Percentiles rank a stretch among this genome's conserved stretches.
phyloP scores from a whole-genome alignment of 2,797 vertebrate genomes.

The Limnodromus scolopaceus region DNA sequence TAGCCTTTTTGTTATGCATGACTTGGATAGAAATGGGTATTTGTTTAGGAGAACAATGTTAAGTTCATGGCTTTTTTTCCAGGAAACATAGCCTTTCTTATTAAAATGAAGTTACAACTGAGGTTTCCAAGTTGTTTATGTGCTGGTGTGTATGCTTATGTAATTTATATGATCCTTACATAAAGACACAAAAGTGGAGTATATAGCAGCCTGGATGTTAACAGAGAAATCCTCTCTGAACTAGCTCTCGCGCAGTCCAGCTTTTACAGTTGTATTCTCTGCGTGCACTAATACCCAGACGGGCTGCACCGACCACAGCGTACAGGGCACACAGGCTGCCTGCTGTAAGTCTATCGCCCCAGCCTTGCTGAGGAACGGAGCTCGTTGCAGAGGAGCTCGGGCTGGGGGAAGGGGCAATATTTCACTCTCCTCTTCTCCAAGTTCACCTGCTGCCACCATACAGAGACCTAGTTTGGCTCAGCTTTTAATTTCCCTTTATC shows the following conservation, averaged over 20 bases:
- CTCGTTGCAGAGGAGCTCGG: fast-evolving
- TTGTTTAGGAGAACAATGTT: background rate
- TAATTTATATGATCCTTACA: background rate
- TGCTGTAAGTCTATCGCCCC: background rate
- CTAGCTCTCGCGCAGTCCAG: background rate
- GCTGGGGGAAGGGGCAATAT: background rate
- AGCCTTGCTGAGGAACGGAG: background rate
- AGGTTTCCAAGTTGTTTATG: background rate
- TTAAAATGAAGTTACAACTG: background rate
- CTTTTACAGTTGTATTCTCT: background rate
- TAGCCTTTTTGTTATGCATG: background rate
- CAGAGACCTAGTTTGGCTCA: background rate
- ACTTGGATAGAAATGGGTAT: background rate
- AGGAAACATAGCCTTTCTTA: background rate
- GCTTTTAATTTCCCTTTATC: background rate
- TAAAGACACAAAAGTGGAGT: background rate
- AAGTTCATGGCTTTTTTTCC: background rate
- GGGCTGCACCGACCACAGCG: background rate
- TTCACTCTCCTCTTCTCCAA: background rate
- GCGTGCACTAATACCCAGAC: background rate
- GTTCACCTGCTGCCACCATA: background rate
- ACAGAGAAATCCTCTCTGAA: background rate
- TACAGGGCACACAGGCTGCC: background rate
- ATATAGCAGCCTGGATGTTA: background rate
- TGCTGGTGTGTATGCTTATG: background rate